Conservation (phyloP, 2,888 invertebrate species). For the Lasioglossum leucozonium region DNA sequence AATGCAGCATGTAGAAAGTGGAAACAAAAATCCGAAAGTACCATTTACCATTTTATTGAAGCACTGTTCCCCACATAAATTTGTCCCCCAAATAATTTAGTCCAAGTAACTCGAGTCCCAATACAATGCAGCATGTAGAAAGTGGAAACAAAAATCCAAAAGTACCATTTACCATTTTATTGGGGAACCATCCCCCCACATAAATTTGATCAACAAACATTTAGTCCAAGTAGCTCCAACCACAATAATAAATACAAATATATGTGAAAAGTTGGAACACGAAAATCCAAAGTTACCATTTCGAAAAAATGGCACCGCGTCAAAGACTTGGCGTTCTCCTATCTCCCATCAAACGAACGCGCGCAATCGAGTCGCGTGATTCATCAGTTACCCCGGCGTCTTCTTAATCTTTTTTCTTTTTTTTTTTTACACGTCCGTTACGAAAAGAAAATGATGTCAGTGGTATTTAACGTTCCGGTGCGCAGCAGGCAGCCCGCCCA, state of each 20-base stretch:
- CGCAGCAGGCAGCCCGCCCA: slow-evolving; percentile 5
- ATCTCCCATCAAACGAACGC: neutral
- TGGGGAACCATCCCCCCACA: no score
- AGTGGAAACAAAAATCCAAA: no score
- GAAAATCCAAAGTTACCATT: neutral
- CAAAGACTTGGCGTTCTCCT: neutral
- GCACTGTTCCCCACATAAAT: no score
- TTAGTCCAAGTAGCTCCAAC: no score
- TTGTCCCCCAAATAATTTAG: neutral
- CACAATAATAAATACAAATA: neutral
- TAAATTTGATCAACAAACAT: no score
- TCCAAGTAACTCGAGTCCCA: no score
- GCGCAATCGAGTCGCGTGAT: neutral
- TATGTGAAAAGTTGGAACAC: neutral
- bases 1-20: no score
- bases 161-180: neutral
- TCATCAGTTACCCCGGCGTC: neutral
- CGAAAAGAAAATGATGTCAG: slow-evolving; percentile 36
- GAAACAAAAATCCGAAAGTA: no score
- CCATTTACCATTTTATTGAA: neutral
- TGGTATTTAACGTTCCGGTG: slow-evolving; percentile 36
- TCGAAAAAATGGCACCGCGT: neutral
- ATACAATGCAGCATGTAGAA: no score
- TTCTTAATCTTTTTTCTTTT: neutral
- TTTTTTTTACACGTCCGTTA: neutral